A percentile compares a stretch with the other conserved stretches of the same genome.
These are phyloP conservation scores for Dicaeum eximium DNA, from an alignment of 2,113 vertebrate species.

Conservation along the genomic window DNA sequence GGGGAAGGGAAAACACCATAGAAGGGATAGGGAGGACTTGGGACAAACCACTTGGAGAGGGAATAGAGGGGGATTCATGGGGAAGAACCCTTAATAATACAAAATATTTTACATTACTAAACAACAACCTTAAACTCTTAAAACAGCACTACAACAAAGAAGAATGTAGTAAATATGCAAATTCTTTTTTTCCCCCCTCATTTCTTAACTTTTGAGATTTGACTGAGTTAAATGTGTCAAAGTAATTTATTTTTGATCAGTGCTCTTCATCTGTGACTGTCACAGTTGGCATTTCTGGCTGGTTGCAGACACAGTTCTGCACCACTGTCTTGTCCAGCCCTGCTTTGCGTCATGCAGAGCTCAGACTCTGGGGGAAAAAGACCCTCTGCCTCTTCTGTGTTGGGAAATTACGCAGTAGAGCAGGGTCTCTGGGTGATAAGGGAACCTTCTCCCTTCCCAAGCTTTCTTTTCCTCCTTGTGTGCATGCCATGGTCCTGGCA, in stretches of 20 bases:
- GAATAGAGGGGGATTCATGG: too few relatives aligned
- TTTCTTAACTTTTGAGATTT: background rate
- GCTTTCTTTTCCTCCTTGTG: background rate
- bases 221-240: background rate
- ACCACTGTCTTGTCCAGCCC: background rate
- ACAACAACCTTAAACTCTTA: too few relatives aligned
- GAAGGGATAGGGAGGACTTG: too few relatives aligned
- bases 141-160: too few relatives aligned
- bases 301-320: background rate
- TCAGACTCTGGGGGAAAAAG: background rate
- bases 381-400: background rate
- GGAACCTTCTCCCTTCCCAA: background rate
- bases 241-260: background rate
- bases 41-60: too few relatives aligned
- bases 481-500: background rate
- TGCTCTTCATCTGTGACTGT: background rate
- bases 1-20: too few relatives aligned
- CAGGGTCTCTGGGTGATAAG: background rate
- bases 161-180: background rate
- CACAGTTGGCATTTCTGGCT: background rate
- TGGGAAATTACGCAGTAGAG: background rate
- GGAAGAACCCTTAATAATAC: too few relatives aligned
- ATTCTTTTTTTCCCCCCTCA: fast-evolving
- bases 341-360: background rate
- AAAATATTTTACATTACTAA: too few relatives aligned